phyloP scores from a whole-genome alignment of 2,113 vertebrate species.

The Campylomormyrus numenius region DNA sequence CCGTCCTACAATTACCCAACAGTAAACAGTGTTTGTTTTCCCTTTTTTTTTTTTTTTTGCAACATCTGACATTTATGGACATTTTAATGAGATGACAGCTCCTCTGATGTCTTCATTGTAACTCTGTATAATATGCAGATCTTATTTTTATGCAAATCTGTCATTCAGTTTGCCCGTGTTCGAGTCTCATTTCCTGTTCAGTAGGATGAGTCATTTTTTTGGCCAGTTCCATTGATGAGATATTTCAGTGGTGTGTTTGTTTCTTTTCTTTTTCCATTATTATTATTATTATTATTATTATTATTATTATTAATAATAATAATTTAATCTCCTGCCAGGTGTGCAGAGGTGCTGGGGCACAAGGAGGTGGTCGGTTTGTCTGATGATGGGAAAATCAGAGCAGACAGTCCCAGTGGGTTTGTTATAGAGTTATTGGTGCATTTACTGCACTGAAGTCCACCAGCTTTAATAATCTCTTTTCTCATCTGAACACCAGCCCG shows the following conservation, averaged over 20 bases:
- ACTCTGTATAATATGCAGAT: slow-evolving; percentile 53
- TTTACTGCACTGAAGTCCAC: not conserved
- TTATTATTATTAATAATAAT: not conserved
- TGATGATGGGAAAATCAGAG: slow-evolving; percentile 15
- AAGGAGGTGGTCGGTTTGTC: not conserved
- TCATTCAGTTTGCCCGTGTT: slow-evolving; percentile 55
- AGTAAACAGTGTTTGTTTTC: not conserved
- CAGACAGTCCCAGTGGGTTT: not conserved
- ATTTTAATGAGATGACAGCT: slow-evolving; percentile 13
- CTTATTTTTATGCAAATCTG: slow-evolving; percentile 59
- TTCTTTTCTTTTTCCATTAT: slow-evolving; percentile 15
- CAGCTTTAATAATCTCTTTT: slow-evolving; percentile 1
- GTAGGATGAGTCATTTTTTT: slow-evolving; percentile 57
- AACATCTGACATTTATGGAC: slow-evolving; percentile 14
- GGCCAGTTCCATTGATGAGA: slow-evolving; percentile 55
- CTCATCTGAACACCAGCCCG: not conserved
- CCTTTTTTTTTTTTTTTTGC: not conserved
- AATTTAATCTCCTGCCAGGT: slow-evolving; percentile 35
- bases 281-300: slow-evolving; percentile 26
- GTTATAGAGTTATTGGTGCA: not conserved
- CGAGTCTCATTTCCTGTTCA: slow-evolving; percentile 61
- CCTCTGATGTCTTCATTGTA: slow-evolving; percentile 32
- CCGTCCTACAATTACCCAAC: not conserved
- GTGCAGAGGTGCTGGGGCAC: slow-evolving; percentile 12
- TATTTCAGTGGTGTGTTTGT: slow-evolving; percentile 46